phyloP scores from a whole-genome alignment of 2,113 vertebrate species.

The Pygoscelis antarcticus region DNA sequence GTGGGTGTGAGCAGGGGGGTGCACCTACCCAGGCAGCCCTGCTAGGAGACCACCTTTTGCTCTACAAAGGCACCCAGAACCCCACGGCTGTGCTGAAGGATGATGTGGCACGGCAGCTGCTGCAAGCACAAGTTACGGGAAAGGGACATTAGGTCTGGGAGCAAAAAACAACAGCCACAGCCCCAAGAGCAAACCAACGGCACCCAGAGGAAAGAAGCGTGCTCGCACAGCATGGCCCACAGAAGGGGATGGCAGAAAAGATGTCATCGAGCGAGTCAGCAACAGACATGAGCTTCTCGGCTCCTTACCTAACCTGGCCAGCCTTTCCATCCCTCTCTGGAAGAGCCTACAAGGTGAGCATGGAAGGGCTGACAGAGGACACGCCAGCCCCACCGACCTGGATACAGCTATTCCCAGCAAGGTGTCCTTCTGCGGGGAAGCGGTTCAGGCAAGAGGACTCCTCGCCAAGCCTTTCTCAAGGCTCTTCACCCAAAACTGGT shows the following conservation, averaged over 20 bases:
- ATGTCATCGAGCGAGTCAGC: background rate
- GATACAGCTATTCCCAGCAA: background rate
- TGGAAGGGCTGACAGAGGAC: background rate
- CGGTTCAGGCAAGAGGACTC: background rate
- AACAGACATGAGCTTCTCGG: background rate
- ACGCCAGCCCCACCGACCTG: background rate
- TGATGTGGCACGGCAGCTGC: background rate
- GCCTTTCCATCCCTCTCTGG: background rate
- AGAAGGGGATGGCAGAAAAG: background rate
- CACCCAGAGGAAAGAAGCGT: background rate
- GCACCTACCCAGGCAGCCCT: background rate
- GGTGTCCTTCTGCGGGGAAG: background rate
- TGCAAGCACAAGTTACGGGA: accelerated
- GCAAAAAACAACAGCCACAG: background rate
- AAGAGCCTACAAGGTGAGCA: accelerated
- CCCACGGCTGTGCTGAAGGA: accelerated
- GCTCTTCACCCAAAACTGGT: background rate
- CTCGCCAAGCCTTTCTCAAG: background rate
- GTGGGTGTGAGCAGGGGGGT: background rate
- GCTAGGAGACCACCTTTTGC: background rate
- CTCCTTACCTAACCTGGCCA: background rate
- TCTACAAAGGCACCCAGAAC: background rate
- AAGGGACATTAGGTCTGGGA: background rate
- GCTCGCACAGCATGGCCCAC: background rate
- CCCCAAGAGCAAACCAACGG: accelerated